Base-by-base conservation (phyloP, 2,888 invertebrate genomes). In the Napeogenes sylphis region DNA sequence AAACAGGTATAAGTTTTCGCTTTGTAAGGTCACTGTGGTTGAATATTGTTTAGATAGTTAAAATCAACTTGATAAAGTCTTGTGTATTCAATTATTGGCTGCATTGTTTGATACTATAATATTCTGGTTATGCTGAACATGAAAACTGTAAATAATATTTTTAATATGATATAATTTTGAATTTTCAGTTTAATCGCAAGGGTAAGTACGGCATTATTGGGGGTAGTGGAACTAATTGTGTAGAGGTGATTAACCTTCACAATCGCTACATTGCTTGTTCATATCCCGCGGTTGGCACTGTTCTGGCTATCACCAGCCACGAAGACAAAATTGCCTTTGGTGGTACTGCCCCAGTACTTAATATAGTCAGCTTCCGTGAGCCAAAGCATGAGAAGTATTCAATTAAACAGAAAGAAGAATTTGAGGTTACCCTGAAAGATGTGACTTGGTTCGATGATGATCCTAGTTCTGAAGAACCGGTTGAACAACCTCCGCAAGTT, bases 171-270 rank as follows among this genome's bases (percentile, higher is more conserved):
- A 10, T 10, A 10, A 10, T 42, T 10, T 42, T 6, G 2, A 42
- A 51, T 56, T 80, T 79, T 45, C 80, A 91, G 90, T 83, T 71
- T 67, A 90, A 91, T 67, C 85, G 90, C 32, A 89, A 90, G 78
- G 90, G 90, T 2, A 90, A 90, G 67, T 91, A 90, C 70, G 87
- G 75, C 0, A 80, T 91, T 54, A 80, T 89, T 14, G 91, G 90
- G 3, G 91, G 91, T 55, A 90, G 90, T 47, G 91, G 91, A 1
- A 90, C 90, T 2, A 83, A 80, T 45, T 85, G 87, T 67, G 76
- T 91, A 0, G 91, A 91, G 70, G 82, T 90, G 4, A 82, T 91
- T 58, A 90, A 91, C 67, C 79, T 91, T 0, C 87, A 90, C 74
- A 87, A 91, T 68, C 76, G 90, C 4, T 87, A 88, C 68, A 88